phyloP scores from a whole-genome alignment of 2,888 invertebrate species.

The Idaea dimidiata region DNA sequence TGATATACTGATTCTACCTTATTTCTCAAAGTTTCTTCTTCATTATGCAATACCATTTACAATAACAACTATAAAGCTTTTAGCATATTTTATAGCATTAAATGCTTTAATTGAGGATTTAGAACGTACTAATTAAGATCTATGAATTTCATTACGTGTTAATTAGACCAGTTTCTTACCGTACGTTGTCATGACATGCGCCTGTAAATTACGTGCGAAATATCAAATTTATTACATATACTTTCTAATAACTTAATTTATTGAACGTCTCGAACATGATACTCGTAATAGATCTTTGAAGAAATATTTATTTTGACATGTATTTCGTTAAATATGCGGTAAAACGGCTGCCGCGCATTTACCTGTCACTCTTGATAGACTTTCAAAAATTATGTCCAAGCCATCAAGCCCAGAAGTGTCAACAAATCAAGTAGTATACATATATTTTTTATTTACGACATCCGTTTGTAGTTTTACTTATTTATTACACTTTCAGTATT shows the following conservation, averaged over 20 bases:
- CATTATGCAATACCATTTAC: not conserved
- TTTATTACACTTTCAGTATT: not conserved
- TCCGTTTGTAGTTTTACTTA: constrained; percentile 2
- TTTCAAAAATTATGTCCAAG: not conserved
- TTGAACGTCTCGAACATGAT: not conserved
- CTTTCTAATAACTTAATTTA: constrained; percentile 36
- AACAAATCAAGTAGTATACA: not conserved
- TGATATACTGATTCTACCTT: not conserved
- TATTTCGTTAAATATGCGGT: constrained; percentile 21
- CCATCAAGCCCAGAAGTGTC: not conserved
- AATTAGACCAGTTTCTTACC: not conserved
- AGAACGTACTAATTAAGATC: not conserved
- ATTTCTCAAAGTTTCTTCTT: not conserved
- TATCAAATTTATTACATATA: constrained; percentile 4
- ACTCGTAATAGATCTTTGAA: constrained; percentile 20
- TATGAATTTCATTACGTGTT: not conserved
- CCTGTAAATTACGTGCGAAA: not conserved
- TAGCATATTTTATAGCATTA: not conserved
- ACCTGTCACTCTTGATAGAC: constrained; percentile 1
- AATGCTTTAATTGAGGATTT: not conserved
- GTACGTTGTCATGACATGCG: not conserved
- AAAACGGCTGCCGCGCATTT: constrained; percentile 9
- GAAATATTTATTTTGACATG: constrained; percentile 23
- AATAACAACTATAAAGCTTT: not conserved
- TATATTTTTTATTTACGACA: not conserved